Conservation (phyloP, 2,113 vertebrate species). For the Microtus ochrogaster region DNA sequence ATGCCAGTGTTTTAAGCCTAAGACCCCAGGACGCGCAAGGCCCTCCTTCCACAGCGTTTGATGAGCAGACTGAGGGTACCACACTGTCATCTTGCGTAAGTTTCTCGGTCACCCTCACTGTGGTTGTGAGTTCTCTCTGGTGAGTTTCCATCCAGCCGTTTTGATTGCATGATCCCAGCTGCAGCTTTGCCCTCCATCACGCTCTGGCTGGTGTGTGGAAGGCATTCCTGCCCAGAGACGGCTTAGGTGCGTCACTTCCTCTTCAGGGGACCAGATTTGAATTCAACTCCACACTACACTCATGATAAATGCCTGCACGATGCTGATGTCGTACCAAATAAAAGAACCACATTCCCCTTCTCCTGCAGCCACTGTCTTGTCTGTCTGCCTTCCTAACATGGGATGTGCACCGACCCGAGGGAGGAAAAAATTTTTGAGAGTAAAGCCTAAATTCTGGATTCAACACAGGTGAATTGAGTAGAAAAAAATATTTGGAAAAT, state of each 20-base stretch:
- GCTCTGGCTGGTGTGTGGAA: too few relatives aligned
- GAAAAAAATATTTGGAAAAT: not conserved
- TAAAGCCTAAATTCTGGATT: not conserved
- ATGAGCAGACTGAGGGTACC: not conserved
- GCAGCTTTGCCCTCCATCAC: accelerated
- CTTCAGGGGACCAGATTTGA: too few relatives aligned
- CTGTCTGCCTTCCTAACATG: not conserved
- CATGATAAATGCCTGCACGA: accelerated
- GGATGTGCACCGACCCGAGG: too few relatives aligned
- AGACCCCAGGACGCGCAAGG: not conserved
- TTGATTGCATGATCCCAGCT: not conserved
- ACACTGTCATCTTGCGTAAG: not conserved
- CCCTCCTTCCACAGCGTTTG: too few relatives aligned
- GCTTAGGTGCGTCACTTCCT: not conserved
- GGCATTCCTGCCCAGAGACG: not conserved
- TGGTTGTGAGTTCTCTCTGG: not conserved
- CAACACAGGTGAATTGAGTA: not conserved
- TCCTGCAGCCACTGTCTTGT: not conserved
- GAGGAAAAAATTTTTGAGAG: accelerated
- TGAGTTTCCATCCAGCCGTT: accelerated
- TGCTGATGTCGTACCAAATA: not conserved
- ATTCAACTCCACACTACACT: accelerated
- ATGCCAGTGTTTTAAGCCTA: not conserved
- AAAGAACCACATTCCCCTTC: not conserved
- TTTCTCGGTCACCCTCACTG: not conserved